Evolutionary conservation across 2,888 invertebrate genomes (phyloP), one percentile per base, ranked within the genome.

Genomic region (Dioctria linearis): DNA sequence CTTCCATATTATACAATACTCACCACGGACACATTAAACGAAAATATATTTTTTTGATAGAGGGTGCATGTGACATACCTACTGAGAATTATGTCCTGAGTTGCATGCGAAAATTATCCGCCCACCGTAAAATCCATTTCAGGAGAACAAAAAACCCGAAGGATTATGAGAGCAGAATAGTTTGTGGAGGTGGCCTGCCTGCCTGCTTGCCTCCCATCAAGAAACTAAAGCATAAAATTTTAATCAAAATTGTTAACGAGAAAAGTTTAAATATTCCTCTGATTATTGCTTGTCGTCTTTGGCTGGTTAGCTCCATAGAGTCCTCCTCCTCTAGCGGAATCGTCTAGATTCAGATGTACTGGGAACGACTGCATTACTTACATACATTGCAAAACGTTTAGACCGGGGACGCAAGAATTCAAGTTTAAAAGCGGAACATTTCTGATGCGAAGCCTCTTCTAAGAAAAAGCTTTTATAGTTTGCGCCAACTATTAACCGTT

Each of bases 231-330:
- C 83, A 82, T 83, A 83, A 83, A 84, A 83, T 84, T 84, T 84
- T 84, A 84, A 84, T 84, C 84, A 84, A 84, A 84, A 83, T 83
- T 84, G 83, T 83, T 84, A 84, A 84, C 83, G 84, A 84, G 84
- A 84, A 84, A 84, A 84, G 83, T 84, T 84, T 82, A 83, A 84
- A 83, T 83, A 83, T 83, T 83, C 83, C 82, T 80, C 82, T 84
- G 81, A 84, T 83, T 84, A 84, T 83, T 84, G 83, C 84, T 83
- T 84, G 83, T 84, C 83, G 79, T 82, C 81, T 80, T 65, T 11
- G 59, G 51, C 40, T 59, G 73, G 73, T 75, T 75, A 75, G 59
- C 63, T 76, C 63, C 39, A 54, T 43, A 39, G 43, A 75, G 59
- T 59, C 57, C 59, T 59, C 57, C 59, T 59, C 57, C 59, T 8